Percentiles rank a stretch among this genome's conserved stretches.
phyloP scores from a whole-genome alignment of 2,888 invertebrate genomes.

The Panzeria rudis region DNA sequence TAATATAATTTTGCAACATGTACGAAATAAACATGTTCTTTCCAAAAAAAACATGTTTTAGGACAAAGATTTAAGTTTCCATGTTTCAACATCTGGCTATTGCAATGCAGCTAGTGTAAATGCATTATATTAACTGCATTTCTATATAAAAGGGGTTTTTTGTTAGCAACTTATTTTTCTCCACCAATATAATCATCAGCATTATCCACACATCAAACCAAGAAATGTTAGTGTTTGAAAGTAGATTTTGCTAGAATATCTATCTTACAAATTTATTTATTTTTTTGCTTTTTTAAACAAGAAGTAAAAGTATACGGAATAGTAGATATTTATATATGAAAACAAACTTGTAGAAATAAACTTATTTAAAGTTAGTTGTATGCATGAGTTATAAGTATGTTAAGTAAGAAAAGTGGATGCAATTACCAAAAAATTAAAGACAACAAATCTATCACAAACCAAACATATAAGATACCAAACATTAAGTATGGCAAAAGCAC shows the following conservation, averaged over 20 bases:
- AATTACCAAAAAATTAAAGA: conserved; percentile 70
- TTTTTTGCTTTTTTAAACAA: conserved; percentile 19
- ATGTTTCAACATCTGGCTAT: conserved; percentile 30
- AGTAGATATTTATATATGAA: not conserved
- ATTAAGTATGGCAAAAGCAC: conserved; percentile 22
- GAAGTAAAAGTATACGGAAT: not conserved
- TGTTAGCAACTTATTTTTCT: conserved; percentile 48
- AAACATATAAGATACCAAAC: conserved; percentile 23
- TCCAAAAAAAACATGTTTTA: not conserved
- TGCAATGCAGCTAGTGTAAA: conserved; percentile 8
- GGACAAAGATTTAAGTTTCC: not conserved
- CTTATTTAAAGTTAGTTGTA: conserved; percentile 27
- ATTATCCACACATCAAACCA: conserved; percentile 20
- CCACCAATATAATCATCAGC: conserved; percentile 49
- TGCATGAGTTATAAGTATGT: conserved; percentile 32
- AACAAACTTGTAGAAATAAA: conserved; percentile 9
- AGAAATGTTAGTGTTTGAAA: not conserved
- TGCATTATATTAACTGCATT: conserved; percentile 38
- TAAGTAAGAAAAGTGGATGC: conserved; percentile 68
- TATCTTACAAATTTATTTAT: conserved; percentile 43
- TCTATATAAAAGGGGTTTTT: not conserved
- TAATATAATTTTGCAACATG: too few species aligned
- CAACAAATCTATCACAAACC: conserved; percentile 67
- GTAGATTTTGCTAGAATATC: conserved; percentile 34
- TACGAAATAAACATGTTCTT: not conserved